Conservation (phyloP, 2,113 vertebrate genomes). For the Tringa solitaria region DNA sequence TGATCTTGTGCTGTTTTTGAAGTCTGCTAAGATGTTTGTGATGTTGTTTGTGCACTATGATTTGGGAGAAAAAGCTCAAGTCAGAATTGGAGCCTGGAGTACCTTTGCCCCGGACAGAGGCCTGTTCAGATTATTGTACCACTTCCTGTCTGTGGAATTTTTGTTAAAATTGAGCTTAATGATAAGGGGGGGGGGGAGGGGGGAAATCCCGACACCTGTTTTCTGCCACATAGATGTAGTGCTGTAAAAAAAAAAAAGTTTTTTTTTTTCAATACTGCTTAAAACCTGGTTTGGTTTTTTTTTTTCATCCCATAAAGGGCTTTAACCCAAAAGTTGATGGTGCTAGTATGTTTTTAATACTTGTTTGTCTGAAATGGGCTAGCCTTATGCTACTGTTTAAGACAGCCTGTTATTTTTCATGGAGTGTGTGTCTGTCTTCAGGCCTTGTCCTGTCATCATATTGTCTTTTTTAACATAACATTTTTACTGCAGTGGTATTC, state of each 20-base stretch:
- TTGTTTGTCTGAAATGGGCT: slow-evolving; percentile 58
- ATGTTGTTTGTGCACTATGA: slow-evolving; percentile 59
- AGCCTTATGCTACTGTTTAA: slow-evolving; percentile 52
- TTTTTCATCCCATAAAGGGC: slow-evolving; percentile 68
- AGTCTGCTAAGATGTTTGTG: slow-evolving; percentile 55
- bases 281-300: background rate
- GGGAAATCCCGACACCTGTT: background rate
- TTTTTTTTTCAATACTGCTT: slow-evolving; percentile 17
- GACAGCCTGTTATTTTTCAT: slow-evolving; percentile 47
- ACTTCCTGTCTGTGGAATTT: slow-evolving; percentile 46
- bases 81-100: slow-evolving; percentile 23
- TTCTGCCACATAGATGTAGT: slow-evolving; percentile 67
- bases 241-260: slow-evolving; percentile 34
- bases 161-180: slow-evolving; percentile 51
- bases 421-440: slow-evolving; percentile 34
- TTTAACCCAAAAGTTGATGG: slow-evolving; percentile 73
- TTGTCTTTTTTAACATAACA: slow-evolving; percentile 58
- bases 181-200: background rate
- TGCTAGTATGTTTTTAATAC: slow-evolving; percentile 74
- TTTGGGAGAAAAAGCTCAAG: slow-evolving; percentile 51
- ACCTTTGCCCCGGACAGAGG: background rate
- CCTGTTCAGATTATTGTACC: slow-evolving; percentile 34
- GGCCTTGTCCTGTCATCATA: slow-evolving; percentile 51
- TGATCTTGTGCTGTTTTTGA: slow-evolving; percentile 62
- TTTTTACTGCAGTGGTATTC: slow-evolving; percentile 60